Percentiles rank a stretch among this genome's conserved stretches.
These are phyloP conservation scores for Neodiprion lecontei DNA, from an alignment of 1,140 invertebrate species.

Conservation along the genomic window DNA sequence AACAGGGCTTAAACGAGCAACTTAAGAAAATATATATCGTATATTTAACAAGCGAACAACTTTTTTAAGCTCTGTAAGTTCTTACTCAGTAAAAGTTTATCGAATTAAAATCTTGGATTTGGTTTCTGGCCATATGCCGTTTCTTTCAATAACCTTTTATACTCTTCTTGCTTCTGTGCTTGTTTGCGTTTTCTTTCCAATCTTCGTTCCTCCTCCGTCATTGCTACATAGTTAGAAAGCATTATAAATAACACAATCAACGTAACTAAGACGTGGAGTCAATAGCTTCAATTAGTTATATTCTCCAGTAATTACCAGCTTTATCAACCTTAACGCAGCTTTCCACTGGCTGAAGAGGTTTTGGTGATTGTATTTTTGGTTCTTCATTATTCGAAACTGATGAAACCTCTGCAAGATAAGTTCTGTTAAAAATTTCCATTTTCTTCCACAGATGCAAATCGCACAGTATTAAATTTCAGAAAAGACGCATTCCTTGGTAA, in stretches of 20 bases:
- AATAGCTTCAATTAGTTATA: background rate
- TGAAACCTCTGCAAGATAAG: background rate
- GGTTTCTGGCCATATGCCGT: background rate
- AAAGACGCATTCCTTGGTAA: too few species aligned
- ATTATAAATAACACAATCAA: background rate
- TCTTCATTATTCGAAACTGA: background rate
- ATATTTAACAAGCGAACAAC: too few species aligned
- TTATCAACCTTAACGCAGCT: background rate
- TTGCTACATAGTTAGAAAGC: background rate
- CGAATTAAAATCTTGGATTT: background rate
- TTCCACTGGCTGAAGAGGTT: background rate
- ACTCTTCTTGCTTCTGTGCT: constrained; percentile 36
- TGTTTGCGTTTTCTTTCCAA: constrained; percentile 36
- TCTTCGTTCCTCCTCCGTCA: constrained; percentile 34
- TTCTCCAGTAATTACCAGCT: background rate
- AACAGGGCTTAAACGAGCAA: too few species aligned
- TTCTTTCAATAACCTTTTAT: constrained; percentile 26
- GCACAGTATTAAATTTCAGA: too few species aligned
- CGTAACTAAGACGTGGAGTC: background rate
- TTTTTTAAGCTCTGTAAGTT: too few species aligned
- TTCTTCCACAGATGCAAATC: too few species aligned
- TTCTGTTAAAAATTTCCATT: too few species aligned
- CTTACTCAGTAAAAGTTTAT: background rate
- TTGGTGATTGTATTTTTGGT: background rate
- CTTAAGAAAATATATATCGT: too few species aligned